phyloP scores from a whole-genome alignment of 2,797 vertebrate species.

The Phalanger gymnotis region DNA sequence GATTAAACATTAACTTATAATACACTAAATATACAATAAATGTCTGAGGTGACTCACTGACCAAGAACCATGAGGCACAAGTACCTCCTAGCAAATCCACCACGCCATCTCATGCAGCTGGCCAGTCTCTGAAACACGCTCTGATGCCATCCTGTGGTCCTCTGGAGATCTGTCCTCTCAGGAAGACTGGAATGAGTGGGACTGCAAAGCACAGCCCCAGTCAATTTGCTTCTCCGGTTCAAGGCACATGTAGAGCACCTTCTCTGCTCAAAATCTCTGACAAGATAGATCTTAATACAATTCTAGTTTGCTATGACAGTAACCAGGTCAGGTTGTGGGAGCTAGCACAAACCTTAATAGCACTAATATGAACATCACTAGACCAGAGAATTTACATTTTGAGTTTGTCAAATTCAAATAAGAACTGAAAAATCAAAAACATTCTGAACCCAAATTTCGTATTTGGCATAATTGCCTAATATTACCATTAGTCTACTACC shows the following conservation, averaged over 20 bases:
- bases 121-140: no score
- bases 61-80: no score
- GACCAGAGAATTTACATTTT: neutral
- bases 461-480: no score
- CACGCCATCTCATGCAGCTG: no score
- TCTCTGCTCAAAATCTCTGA: neutral
- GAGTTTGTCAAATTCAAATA: neutral
- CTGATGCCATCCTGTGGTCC: no score
- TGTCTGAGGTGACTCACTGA: no score
- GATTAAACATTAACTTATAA: no score
- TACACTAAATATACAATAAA: no score
- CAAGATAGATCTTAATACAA: neutral
- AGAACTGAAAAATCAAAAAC: neutral
- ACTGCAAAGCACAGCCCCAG: neutral
- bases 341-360: neutral
- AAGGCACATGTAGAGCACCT: neutral
- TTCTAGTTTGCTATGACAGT: neutral
- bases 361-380: neutral
- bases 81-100: no score
- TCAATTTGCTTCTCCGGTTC: neutral
- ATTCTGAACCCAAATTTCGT: neutral
- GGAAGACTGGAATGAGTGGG: no score
- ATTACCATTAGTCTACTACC: no score
- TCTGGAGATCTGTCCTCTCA: no score
- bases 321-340: neutral